Conservation (phyloP, 2,888 invertebrate genomes). For the Acrobasis consociella region DNA sequence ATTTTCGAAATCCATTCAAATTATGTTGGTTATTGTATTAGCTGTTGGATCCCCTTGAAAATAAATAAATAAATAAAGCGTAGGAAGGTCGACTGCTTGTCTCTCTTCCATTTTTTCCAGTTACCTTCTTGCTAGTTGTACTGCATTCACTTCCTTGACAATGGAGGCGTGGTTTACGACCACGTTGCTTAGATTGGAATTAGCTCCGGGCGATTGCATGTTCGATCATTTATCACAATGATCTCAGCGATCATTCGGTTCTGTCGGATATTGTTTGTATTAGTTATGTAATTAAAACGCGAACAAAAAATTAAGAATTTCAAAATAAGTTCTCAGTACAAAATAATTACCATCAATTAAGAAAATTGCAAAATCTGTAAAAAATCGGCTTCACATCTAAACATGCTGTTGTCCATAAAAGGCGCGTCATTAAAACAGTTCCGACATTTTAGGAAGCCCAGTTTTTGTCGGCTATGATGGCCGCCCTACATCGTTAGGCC, state of each 20-base stretch:
- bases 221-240: neutral
- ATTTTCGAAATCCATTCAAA: too few species aligned
- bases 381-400: neutral
- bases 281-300: neutral
- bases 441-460: constrained; percentile 4
- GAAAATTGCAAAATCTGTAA: neutral
- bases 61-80: too few species aligned
- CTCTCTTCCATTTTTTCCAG: too few species aligned
- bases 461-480: constrained; percentile 10
- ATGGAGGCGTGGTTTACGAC: neutral
- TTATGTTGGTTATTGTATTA: too few species aligned
- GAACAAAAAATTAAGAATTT: neutral
- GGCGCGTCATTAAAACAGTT: constrained; percentile 10
- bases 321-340: neutral
- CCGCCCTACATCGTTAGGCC: constrained; percentile 2
- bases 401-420: constrained; percentile 2
- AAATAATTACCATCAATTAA: neutral
- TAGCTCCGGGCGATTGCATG: neutral
- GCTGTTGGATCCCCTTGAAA: too few species aligned
- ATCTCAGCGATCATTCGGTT: neutral
- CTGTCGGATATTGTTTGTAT: neutral
- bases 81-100: too few species aligned
- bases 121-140: too few species aligned
- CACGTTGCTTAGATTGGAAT: neutral
- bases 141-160: neutral